Conservation (phyloP, 2,113 vertebrate genomes). For the Ursus arctos region DNA sequence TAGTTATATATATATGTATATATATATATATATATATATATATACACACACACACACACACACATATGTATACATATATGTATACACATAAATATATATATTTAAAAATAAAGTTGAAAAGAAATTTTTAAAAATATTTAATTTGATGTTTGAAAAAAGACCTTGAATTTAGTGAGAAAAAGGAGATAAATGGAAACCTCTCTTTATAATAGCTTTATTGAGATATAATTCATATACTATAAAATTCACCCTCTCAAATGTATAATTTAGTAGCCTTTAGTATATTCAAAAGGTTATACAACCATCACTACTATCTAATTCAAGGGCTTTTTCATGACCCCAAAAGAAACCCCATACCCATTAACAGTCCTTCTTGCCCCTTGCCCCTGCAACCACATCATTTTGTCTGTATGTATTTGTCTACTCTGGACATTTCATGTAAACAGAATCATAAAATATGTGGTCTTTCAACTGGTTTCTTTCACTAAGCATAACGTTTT, state of each 20-base stretch:
- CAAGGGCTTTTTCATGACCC: neutral
- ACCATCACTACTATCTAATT: neutral
- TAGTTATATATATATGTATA: neutral
- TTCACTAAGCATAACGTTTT: conserved; percentile 34
- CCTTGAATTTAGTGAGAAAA: neutral
- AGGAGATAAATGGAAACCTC: neutral
- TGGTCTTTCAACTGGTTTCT: neutral
- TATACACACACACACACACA: no score
- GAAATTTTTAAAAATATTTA: neutral
- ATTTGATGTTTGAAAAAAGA: conserved; percentile 36
- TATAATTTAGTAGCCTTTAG: conserved; percentile 15
- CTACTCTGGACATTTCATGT: neutral
- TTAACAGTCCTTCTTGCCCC: neutral
- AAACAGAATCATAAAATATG: neutral
- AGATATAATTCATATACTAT: neutral
- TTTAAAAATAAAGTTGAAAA: conserved; percentile 16
- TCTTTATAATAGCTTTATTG: conserved; percentile 13
- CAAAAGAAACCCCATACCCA: neutral
- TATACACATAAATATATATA: neutral
- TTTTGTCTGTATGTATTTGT: neutral
- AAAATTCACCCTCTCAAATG: neutral
- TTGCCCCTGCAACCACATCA: neutral
- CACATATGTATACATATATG: no score
- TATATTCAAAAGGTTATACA: neutral
- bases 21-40: no score